Conservation (phyloP, 2,113 vertebrate species). For the Meriones unguiculatus region DNA sequence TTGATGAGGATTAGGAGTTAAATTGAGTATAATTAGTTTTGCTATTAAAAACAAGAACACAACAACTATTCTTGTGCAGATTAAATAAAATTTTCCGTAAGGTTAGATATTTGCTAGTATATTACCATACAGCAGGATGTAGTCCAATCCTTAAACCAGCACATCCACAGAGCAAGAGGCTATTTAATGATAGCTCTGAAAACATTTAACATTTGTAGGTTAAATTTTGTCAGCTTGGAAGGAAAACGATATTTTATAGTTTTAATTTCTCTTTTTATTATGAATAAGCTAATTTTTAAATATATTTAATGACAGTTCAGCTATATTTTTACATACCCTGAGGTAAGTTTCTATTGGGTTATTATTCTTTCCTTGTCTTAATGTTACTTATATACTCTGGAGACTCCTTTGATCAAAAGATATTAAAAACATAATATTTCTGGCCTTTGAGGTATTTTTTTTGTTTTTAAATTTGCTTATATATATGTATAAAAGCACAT, state of each 20-base stretch:
- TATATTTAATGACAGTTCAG: not conserved
- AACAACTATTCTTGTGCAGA: not conserved
- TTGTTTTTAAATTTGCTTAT: not conserved
- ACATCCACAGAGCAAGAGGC: not conserved
- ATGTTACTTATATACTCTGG: not conserved
- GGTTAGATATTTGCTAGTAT: not conserved
- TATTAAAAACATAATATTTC: not conserved
- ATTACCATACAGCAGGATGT: not conserved
- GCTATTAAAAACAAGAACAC: not conserved
- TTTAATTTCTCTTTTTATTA: not conserved
- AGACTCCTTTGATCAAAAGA: not conserved
- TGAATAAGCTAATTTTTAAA: not conserved
- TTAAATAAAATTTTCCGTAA: not conserved
- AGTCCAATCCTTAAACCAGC: not conserved
- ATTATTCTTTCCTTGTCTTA: not conserved
- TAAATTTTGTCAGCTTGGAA: not conserved
- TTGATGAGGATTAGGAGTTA: not conserved
- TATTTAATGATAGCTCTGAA: not conserved
- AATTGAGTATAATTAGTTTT: not conserved
- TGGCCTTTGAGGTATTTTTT: not conserved
- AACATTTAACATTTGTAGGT: not conserved
- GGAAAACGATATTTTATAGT: not conserved
- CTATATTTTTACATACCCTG: not conserved
- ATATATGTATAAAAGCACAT: too few species aligned
- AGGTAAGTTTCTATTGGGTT: not conserved